Evolutionary conservation across 23 tunicate species (phyloP), one percentile per base, ranked within the genome.

Genomic region (Trididemnum nubilum): DNA sequence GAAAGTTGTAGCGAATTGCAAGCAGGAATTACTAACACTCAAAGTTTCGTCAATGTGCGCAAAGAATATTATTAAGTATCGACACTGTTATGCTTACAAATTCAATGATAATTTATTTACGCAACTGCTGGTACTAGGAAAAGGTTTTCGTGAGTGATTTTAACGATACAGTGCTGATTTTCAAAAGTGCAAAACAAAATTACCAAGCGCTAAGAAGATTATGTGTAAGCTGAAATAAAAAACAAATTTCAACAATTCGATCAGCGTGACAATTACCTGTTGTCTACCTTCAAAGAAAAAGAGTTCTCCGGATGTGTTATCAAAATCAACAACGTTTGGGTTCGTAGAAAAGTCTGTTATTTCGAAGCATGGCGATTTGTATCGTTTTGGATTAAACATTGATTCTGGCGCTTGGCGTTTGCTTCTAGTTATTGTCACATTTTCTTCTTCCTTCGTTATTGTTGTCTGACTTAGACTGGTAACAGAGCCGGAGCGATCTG

Each of bases 201-300:
- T n/a, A n/a, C n/a, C n/a, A n/a, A n/a, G n/a, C n/a, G n/a, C n/a
- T n/a, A n/a, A n/a, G n/a, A n/a, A n/a, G n/a, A n/a, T n/a, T n/a
- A n/a, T n/a, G n/a, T n/a, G n/a, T n/a, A n/a, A n/a, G n/a, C n/a
- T n/a, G n/a, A n/a, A n/a, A n/a, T n/a, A n/a, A n/a, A n/a, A n/a
- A n/a, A n/a, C n/a, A n/a, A n/a, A n/a, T n/a, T n/a, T n/a, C n/a
- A n/a, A n/a, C n/a, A n/a, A n/a, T n/a, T n/a, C n/a, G n/a, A n/a
- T n/a, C n/a, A 44, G 54, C 54, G 15, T 7, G 54, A 9, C 9
- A 44, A 31, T 38, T 35, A 85, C 88, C 77, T 85, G 88, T 77
- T 65, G 82, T 33, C 51, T 76, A 18, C 70, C 59, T 74, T 85
- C 88, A 32, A 40, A 85, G 77, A 85, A 85, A 72, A 76, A 85